Evolutionary conservation across 2,888 invertebrate genomes (phyloP).

Genomic region (Heliconius cydno): DNA sequence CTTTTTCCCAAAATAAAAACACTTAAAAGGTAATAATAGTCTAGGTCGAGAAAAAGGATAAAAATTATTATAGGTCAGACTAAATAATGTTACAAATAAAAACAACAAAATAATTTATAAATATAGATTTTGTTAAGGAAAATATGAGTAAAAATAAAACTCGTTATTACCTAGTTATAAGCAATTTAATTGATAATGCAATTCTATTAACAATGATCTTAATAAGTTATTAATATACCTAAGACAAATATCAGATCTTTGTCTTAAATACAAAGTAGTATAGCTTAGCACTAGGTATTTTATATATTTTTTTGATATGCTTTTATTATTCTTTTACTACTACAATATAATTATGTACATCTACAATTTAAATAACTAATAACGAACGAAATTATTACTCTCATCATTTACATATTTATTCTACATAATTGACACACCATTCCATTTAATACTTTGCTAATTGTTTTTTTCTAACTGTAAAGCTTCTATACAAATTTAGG

Average conservation of each 20-base stretch:
- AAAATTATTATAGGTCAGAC: too few species aligned
- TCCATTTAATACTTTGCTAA: neutral
- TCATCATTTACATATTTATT: neutral
- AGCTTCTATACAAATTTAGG: constrained; percentile 18
- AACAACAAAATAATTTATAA: neutral
- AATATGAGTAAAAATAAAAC: constrained; percentile 24
- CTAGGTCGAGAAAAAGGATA: neutral
- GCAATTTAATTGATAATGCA: constrained; percentile 25
- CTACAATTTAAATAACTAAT: constrained; percentile 17
- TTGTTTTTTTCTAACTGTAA: neutral
- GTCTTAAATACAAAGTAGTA: neutral
- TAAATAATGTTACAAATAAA: neutral
- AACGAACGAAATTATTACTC: constrained; percentile 6
- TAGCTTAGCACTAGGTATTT: constrained; percentile 2
- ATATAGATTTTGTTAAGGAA: constrained; percentile 17
- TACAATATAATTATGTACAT: neutral
- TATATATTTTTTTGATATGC: constrained; percentile 11
- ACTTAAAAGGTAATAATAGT: too few species aligned
- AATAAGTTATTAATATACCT: neutral
- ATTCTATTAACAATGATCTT: neutral
- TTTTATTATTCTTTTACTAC: neutral
- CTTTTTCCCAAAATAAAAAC: too few species aligned
- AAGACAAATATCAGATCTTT: neutral
- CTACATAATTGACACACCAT: neutral
- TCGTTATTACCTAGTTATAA: constrained; percentile 22